phyloP scores from a whole-genome alignment of 1,140 invertebrate genomes.

The Muscidifurax raptorellus region DNA sequence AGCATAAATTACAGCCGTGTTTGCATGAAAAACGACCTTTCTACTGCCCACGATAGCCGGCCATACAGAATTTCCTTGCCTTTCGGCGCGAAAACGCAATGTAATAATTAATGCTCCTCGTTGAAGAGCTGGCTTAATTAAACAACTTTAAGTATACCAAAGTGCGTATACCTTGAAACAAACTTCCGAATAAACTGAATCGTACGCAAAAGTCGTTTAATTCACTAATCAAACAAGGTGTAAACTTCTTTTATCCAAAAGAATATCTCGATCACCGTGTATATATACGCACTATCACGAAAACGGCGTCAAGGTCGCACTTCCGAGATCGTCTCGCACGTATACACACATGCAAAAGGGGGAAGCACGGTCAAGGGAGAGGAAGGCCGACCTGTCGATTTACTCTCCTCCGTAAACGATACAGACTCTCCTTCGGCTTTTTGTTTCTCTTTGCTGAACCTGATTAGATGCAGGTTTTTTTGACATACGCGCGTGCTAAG shows the following conservation, averaged over 20 bases:
- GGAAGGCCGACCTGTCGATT: conserved; percentile 36
- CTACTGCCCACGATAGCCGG: not conserved
- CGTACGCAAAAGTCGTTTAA: too few species aligned
- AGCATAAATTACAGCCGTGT: not conserved
- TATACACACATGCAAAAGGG: conserved; percentile 5
- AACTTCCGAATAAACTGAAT: too few species aligned
- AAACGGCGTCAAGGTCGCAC: not conserved
- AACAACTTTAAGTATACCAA: not conserved
- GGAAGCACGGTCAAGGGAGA: conserved; percentile 32
- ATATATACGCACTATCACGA: not conserved
- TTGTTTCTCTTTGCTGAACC: not conserved
- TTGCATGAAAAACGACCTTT: not conserved
- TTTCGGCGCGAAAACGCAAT: not conserved
- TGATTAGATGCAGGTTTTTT: not conserved
- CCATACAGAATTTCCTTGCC: not conserved
- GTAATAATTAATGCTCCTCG: too few species aligned
- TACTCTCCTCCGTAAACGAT: not conserved
- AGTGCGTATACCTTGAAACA: not conserved
- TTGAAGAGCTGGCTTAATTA: not conserved
- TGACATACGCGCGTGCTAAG: not conserved
- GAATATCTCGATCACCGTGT: not conserved
- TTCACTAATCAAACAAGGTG: not conserved
- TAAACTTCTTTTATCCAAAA: not conserved
- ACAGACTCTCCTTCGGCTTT: conserved; percentile 7
- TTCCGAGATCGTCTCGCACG: not conserved